Evolutionary conservation across 2,797 vertebrate species (phyloP), one percentile per base, ranked within the genome.

Genomic region (Sebastes baramenuke): DNA sequence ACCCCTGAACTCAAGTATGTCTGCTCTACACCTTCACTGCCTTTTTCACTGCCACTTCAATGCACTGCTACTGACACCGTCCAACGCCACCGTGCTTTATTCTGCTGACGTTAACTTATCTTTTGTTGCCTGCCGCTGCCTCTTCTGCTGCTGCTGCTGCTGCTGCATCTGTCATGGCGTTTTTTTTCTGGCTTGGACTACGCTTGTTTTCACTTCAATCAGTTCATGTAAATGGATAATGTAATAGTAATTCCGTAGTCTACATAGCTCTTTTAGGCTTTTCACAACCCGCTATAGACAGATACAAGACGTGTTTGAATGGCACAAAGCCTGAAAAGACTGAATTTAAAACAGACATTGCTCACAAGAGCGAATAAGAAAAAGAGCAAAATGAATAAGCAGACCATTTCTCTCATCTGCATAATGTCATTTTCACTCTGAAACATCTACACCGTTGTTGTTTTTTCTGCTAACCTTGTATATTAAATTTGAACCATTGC

Each of bases 1-100:
- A 97, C 98, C 96, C 97, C 98, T 96, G 98, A 99, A 97, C 99
- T 99, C 97, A 99, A 99, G 99, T 99, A 99, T 96, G 98, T 99
- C 94, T 95, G 90, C 88, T 87, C 79, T 91, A 78, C 89, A 90
- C 76, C 87, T 91, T 81, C 77, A 80, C 89, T 86, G 78, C 79
- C 78, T 91, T 89, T 46, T 83, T 82, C 82, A 76, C 77, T 87
- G 81, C 82, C 73, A 72, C 80, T 82, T 87, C 67, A 90, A 69
- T 80, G 72, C 82, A 68, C 82, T 72, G 84, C 86, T 77, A 60
- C 87, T 84, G 86, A 82, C 82, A 80, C 69, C 22, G 36, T 64
- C 80, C 78, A 24, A n/a, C 4, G 32, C 60, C 71, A 74, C 74
- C 54, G 27, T 14, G 55, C 80, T 84, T 67, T 30, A 73, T 81